Evolutionary conservation across 2,113 vertebrate genomes (phyloP).

Genomic region (Pleuronectes platessa): DNA sequence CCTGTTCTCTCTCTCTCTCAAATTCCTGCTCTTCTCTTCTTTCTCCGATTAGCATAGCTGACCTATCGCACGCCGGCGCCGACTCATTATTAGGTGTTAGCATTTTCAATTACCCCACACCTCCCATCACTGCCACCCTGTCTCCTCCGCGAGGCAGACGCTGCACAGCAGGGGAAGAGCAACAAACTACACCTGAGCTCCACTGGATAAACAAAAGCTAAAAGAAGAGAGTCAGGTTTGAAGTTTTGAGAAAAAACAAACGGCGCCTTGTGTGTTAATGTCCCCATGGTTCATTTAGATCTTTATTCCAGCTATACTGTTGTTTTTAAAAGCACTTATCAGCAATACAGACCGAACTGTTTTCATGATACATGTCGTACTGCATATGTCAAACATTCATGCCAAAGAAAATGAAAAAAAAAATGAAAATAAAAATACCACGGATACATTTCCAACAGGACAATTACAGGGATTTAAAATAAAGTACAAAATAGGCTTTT

Average conservation of each 20-base stretch:
- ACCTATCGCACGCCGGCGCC: conserved; percentile 64
- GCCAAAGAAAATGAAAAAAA: conserved; percentile 55
- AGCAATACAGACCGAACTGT: conserved; percentile 80
- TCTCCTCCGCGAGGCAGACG: conserved; percentile 68
- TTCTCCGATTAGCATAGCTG: conserved; percentile 64
- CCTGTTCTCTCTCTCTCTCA: conserved; percentile 18
- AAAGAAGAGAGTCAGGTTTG: too few species aligned
- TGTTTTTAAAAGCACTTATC: conserved; percentile 83
- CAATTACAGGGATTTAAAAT: conserved; percentile 74
- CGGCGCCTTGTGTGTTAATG: conserved; percentile 1
- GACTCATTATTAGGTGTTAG: conserved; percentile 75
- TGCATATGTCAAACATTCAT: conserved; percentile 82
- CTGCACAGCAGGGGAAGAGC: conserved; percentile 75
- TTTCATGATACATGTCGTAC: conserved; percentile 77
- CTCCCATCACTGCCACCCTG: conserved; percentile 47
- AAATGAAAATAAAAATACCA: conserved; percentile 51
- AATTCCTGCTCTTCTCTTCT: not conserved
- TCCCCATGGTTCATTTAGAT: conserved; percentile 62
- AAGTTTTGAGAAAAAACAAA: conserved; percentile 28
- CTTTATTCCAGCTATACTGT: conserved; percentile 83
- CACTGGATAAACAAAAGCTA: too few species aligned
- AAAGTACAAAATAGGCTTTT: conserved; percentile 79
- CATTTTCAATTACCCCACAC: conserved; percentile 71
- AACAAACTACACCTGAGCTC: conserved; percentile 46
- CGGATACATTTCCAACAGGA: conserved; percentile 69